Conservation (phyloP, 1,140 invertebrate species). For the Lutraria rhynchaena region DNA sequence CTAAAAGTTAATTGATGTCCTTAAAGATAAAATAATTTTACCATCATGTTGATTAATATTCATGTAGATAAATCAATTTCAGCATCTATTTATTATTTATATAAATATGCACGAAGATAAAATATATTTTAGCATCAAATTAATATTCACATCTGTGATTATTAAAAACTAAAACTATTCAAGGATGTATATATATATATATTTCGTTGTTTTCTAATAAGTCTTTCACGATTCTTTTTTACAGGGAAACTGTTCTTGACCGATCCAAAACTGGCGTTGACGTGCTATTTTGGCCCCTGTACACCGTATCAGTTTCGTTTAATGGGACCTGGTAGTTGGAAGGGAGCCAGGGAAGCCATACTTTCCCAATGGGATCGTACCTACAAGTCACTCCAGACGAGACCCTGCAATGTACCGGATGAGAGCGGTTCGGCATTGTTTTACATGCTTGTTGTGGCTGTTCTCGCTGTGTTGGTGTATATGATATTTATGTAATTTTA, state of each 20-base stretch:
- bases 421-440: neutral
- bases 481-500: no score
- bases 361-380: slow-evolving; percentile 64
- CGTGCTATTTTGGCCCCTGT: slow-evolving; percentile 78
- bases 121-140: neutral
- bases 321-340: slow-evolving; percentile 80
- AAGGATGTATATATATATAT: neutral
- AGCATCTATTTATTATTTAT: neutral
- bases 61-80: no score
- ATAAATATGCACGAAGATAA: neutral
- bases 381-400: slow-evolving; percentile 57
- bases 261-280: slow-evolving; percentile 77
- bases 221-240: no score
- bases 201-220: neutral
- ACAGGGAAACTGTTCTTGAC: slow-evolving; percentile 66
- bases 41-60: no score
- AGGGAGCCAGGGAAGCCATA: slow-evolving; percentile 81
- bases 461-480: slow-evolving; percentile 5
- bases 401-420: neutral
- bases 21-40: no score
- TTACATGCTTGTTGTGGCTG: neutral
- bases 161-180: neutral
- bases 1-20: no score
- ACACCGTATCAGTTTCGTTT: slow-evolving; percentile 83
- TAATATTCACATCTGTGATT: neutral